A percentile compares a stretch with the other conserved stretches of the same genome.
Evolutionary conservation across 2,888 invertebrate genomes (phyloP).

Genomic region (Rhagium mordax): DNA sequence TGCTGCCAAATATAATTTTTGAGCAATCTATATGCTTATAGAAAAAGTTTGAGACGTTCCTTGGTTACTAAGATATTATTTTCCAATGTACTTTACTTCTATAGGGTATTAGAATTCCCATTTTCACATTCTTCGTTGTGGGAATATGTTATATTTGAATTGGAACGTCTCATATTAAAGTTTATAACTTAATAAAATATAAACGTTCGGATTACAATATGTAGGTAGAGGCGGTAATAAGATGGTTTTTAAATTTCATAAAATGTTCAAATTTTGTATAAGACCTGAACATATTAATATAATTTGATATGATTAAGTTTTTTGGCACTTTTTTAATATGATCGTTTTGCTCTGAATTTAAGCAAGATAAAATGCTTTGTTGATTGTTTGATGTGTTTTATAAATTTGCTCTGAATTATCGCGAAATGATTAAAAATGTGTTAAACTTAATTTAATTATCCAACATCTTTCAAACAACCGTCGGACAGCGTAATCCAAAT

Average conservation of each 20-base stretch:
- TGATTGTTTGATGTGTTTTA: no score
- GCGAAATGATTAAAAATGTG: no score
- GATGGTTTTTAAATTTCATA: no score
- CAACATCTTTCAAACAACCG: no score
- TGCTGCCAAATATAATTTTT: conserved; percentile 65
- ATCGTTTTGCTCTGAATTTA: no score
- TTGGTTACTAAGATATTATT: conserved; percentile 27
- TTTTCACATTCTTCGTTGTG: not conserved
- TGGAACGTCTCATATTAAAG: not conserved
- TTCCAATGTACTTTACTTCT: conserved; percentile 19
- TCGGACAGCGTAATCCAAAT: no score
- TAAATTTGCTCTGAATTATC: no score
- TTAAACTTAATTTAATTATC: not conserved
- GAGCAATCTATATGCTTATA: conserved; percentile 65
- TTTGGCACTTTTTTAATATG: no score
- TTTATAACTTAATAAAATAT: conserved; percentile 8
- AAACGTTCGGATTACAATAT: not conserved
- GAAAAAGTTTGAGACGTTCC: conserved; percentile 55
- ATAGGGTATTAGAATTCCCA: conserved; percentile 7
- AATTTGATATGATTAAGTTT: no score
- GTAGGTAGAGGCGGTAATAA: not conserved
- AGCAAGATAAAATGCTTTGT: no score
- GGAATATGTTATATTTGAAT: not conserved
- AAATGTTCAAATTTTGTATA: no score
- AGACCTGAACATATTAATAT: no score